These are phyloP conservation scores for Neomonachus schauinslandi DNA, from an alignment of 2,113 vertebrate species.

Conservation along the genomic window DNA sequence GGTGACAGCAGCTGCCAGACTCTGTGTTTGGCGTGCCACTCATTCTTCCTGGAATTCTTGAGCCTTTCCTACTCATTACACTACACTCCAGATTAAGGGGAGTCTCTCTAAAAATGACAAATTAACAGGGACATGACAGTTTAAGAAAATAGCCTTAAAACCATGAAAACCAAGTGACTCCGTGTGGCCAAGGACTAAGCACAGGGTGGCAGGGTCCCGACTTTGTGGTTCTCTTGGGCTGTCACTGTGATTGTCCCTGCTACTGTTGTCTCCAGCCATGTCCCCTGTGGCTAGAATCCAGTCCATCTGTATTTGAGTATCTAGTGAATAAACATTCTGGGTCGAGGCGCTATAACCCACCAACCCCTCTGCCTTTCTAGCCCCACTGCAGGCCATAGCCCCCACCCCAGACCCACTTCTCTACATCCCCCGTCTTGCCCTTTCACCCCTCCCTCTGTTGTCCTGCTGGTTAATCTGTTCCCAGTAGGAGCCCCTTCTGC, in stretches of 20 bases:
- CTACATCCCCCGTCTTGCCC: too few species aligned
- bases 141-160: not conserved
- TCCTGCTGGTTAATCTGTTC: not conserved
- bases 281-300: not conserved
- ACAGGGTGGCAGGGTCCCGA: accelerated
- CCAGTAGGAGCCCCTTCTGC: not conserved
- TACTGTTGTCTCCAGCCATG: not conserved
- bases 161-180: not conserved
- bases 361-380: not conserved
- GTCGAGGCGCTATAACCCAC: not conserved
- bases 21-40: not conserved
- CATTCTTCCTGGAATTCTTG: not conserved
- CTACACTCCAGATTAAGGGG: not conserved
- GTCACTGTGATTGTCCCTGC: not conserved
- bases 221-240: not conserved
- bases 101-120: not conserved
- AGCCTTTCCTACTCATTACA: not conserved
- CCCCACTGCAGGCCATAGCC: not conserved
- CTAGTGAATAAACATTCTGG: not conserved
- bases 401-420: not conserved
- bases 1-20: not conserved
- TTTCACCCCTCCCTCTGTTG: not conserved
- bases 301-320: not conserved
- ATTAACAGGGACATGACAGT: not conserved
- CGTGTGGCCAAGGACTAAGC: not conserved